Evolutionary conservation across 2,113 vertebrate genomes (phyloP).

Genomic region (Pluvialis apricaria): DNA sequence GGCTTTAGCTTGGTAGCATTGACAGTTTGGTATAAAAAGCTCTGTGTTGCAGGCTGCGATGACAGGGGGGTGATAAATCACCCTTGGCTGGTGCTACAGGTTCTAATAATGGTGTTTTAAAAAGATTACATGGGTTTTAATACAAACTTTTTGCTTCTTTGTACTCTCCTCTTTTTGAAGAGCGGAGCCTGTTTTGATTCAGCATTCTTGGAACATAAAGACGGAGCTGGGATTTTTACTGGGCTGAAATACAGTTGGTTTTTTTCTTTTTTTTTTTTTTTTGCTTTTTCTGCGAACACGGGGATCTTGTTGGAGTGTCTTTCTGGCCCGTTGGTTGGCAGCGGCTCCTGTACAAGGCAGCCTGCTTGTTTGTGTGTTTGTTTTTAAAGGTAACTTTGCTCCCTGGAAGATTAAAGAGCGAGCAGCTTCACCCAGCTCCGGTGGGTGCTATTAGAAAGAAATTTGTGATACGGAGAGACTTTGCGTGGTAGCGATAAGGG

Average conservation of each 20-base stretch:
- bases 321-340: not conserved
- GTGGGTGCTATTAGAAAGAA: not conserved
- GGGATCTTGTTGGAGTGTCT: constrained; percentile 11
- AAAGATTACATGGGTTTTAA: constrained; percentile 52
- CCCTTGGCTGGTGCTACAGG: constrained; percentile 33
- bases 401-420: not conserved
- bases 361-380: not conserved
- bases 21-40: constrained; percentile 42
- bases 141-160: constrained; percentile 42
- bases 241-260: not conserved
- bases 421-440: not conserved
- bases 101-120: constrained; percentile 53
- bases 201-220: not conserved
- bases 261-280: not conserved
- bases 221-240: not conserved
- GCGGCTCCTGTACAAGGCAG: not conserved
- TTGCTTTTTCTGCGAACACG: not conserved
- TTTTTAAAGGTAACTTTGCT: constrained; percentile 3
- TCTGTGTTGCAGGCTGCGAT: constrained; percentile 10
- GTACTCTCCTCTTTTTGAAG: not conserved
- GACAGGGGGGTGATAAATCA: constrained; percentile 50
- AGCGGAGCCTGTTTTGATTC: constrained; percentile 27
- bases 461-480: not conserved
- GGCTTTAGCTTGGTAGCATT: constrained; percentile 21
- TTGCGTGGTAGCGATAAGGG: not conserved